A percentile compares a stretch with the other conserved stretches of the same genome.
phyloP scores from a whole-genome alignment of 2,113 vertebrate species.

The Desmodus rotundus region DNA sequence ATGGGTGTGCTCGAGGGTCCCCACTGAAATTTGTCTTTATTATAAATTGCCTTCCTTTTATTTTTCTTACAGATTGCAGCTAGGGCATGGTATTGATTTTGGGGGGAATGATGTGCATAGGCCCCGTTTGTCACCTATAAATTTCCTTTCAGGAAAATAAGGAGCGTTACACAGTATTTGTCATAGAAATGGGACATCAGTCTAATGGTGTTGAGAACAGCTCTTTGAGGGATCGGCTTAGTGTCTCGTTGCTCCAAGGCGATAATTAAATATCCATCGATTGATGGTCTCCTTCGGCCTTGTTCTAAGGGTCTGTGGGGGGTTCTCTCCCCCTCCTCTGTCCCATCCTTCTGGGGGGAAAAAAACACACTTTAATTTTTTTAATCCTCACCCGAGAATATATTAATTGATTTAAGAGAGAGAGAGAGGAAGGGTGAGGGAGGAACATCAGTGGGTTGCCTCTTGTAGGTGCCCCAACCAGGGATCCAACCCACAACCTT shows the following conservation, averaged over 20 bases:
- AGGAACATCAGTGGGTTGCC: no score
- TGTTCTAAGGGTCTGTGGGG: neutral
- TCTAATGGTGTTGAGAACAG: neutral
- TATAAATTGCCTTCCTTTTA: slow-evolving; percentile 15
- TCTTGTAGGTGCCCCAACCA: no score
- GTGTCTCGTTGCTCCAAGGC: neutral
- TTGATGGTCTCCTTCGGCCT: neutral
- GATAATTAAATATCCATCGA: neutral
- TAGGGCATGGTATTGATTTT: neutral
- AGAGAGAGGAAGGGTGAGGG: no score
- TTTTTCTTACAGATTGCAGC: neutral
- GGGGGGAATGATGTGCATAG: neutral
- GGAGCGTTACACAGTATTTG: neutral
- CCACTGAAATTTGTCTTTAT: neutral
- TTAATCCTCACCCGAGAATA: no score
- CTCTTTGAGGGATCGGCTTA: neutral
- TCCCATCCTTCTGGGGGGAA: neutral
- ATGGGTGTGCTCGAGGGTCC: neutral
- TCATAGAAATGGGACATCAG: neutral
- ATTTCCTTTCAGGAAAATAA: neutral
- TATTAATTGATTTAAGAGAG: no score
- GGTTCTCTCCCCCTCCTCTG: neutral
- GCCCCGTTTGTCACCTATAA: neutral
- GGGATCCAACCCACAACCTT: no score
- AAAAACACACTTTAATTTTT: neutral